Evolutionary conservation across 2,888 invertebrate species (phyloP), one percentile per base, ranked within the genome.

Genomic region (Rhodophaea formosa): DNA sequence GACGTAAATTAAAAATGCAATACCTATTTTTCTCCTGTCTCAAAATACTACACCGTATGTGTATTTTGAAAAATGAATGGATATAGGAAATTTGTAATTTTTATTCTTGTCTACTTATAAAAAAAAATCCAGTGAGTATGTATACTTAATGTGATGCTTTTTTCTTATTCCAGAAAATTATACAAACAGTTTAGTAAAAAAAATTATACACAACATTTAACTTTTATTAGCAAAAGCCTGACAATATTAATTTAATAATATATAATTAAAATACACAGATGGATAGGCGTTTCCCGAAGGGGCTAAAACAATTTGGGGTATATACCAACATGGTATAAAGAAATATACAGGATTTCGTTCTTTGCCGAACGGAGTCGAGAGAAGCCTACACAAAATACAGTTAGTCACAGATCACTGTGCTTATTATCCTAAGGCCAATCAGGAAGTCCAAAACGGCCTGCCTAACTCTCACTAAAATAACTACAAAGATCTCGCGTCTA

Each of bases 221-320:
- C 23, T 58, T 57, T 61, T 55, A 59, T 54, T 47, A 57, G 55
- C 54, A 59, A 61, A 43, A 59, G 47, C 14, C 8, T 7, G 42
- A 39, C 57, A 42, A 54, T 59, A 57, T 61, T 57, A 59, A 35
- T 42, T 57, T 52, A 52, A 3, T 57, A 45, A 43, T 45, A 54
- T 54, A 54, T 53, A 59, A 53, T 61, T 59, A 61, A 61, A 57
- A 46, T 56, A 57, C 56, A 59, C 42, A 51, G 42, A 52, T 53
- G 59, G 52, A 59, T 46, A 47, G 57, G 57, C 59, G 47, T 61
- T 61, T 57, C 56, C 42, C 49, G 39, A 56, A 35, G 51, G 16
- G 51, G 35, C 35, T 14, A 47, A 56, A 56, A 30, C 10, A 56
- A 49, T 16, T 49, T 43, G 47, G 49, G 47, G 15, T 39, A 43